Conservation (phyloP, 2,888 invertebrate species). For the Amorpha juglandis region DNA sequence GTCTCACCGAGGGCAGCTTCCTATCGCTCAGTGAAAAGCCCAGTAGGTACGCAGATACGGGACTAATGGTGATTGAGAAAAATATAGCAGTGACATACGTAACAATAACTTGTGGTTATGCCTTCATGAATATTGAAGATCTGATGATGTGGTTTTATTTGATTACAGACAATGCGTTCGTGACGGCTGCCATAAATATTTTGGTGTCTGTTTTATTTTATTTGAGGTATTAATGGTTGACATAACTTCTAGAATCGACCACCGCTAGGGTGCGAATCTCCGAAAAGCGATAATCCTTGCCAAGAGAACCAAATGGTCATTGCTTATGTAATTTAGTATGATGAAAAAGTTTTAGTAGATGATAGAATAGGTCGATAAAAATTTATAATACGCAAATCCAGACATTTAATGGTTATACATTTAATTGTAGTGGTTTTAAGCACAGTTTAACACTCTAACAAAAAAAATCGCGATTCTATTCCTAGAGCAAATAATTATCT, state of each 20-base stretch:
- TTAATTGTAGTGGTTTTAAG: too few species aligned
- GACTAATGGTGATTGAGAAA: slow-evolving; percentile 84
- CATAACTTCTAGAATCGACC: not conserved
- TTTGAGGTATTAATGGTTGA: slow-evolving; percentile 10
- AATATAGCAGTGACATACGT: slow-evolving; percentile 73
- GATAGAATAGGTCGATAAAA: too few species aligned
- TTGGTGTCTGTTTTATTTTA: slow-evolving; percentile 19
- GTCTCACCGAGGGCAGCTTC: slow-evolving; percentile 51
- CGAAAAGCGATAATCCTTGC: not conserved
- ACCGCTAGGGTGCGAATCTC: not conserved
- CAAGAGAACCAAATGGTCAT: too few species aligned
- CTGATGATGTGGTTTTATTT: slow-evolving; percentile 70
- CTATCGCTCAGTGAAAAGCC: slow-evolving; percentile 71
- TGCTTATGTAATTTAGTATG: too few species aligned
- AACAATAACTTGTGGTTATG: slow-evolving; percentile 79
- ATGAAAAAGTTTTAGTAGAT: too few species aligned
- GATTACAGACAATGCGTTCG: slow-evolving; percentile 51
- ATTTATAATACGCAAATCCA: too few species aligned
- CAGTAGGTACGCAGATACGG: slow-evolving; percentile 77
- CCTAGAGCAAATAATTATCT: too few species aligned
- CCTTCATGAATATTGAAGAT: slow-evolving; percentile 84
- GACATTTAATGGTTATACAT: too few species aligned
- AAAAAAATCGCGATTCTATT: too few species aligned
- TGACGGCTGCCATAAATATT: slow-evolving; percentile 62
- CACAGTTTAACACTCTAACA: too few species aligned